phyloP scores from a whole-genome alignment of 2,888 invertebrate species.

The Sphaerophoria rueppellii region DNA sequence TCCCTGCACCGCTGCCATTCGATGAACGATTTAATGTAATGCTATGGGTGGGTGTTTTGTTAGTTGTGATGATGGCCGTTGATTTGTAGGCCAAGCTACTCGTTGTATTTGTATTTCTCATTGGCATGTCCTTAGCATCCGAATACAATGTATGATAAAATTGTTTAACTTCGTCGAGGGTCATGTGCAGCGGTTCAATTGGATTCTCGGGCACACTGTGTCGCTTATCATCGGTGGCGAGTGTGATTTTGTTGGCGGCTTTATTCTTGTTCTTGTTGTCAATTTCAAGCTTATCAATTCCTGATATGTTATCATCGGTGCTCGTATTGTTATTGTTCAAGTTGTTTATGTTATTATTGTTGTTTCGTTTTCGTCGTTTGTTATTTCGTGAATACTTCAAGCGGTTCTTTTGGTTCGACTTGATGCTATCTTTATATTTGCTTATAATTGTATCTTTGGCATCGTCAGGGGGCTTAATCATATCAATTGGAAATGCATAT shows the following conservation, averaged over 20 bases:
- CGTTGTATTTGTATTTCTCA: constrained; percentile 51
- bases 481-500: constrained; percentile 93
- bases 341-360: constrained; percentile 79
- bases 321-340: constrained; percentile 76
- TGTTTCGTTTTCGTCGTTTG: constrained; percentile 80
- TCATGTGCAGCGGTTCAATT: constrained; percentile 91
- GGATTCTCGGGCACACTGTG: constrained; percentile 87
- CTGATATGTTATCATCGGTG: constrained; percentile 76
- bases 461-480: constrained; percentile 85
- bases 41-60: constrained; percentile 65
- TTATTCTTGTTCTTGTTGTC: constrained; percentile 72
- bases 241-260: constrained; percentile 69
- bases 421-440: constrained; percentile 81
- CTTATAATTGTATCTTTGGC: constrained; percentile 82
- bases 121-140: constrained; percentile 74
- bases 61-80: constrained; percentile 19
- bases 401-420: constrained; percentile 74
- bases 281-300: constrained; percentile 68
- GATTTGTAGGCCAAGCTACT: constrained; percentile 59
- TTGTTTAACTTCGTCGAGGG: constrained; percentile 91
- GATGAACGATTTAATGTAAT: constrained; percentile 64
- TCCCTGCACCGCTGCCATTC: constrained; percentile 46
- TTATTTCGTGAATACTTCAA: constrained; percentile 78
- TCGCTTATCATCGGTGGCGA: constrained; percentile 83
- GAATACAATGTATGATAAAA: constrained; percentile 92